Conservation (phyloP, 2,888 invertebrate genomes). For the Mycogona germanica region DNA sequence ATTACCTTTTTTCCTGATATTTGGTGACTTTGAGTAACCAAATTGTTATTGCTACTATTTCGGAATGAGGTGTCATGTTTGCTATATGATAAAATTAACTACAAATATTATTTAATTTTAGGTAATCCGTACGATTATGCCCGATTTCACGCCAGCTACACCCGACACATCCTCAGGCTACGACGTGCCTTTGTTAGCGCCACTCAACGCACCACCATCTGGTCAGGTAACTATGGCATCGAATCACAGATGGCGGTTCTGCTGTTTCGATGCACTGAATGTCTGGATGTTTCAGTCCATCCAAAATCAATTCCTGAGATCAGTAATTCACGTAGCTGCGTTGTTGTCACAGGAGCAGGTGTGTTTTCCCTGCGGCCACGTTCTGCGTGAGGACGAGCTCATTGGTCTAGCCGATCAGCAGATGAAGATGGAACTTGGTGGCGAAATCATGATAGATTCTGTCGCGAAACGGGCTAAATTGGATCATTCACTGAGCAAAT, state of each 20-base stretch:
- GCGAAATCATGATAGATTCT: background rate
- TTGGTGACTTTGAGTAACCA: background rate
- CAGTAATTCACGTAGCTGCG: no score
- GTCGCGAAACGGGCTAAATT: background rate
- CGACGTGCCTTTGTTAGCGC: no score
- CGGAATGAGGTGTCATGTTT: background rate
- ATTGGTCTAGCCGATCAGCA: background rate
- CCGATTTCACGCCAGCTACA: constrained; percentile 10
- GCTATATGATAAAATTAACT: background rate
- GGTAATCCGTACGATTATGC: constrained; percentile 1
- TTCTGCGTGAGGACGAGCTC: background rate
- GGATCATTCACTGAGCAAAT: no score
- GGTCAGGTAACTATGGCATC: no score
- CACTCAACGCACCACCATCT: constrained; percentile 14
- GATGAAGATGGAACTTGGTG: background rate
- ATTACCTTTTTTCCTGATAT: background rate
- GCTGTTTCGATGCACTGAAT: background rate
- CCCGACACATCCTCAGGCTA: no score
- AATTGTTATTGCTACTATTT: background rate
- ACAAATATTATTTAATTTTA: background rate
- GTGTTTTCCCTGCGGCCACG: background rate
- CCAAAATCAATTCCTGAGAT: no score
- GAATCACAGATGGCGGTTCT: background rate
- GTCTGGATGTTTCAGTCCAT: no score
- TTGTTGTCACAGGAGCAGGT: no score